Evolutionary conservation across 2,113 vertebrate species (phyloP).

Genomic region (Equus przewalskii): DNA sequence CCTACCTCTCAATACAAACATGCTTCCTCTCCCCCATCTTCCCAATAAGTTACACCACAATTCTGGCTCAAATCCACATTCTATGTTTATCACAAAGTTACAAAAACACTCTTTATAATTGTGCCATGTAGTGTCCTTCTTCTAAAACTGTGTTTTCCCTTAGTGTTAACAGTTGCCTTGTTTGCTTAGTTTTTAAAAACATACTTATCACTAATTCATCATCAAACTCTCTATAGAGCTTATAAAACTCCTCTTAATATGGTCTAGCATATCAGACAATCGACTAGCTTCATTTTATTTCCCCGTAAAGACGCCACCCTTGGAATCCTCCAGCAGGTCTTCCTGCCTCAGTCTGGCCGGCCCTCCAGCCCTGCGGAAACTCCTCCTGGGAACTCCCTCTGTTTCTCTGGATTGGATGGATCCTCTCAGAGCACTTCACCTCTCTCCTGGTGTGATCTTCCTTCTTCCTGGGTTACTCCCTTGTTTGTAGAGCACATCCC

Average conservation of each 20-base stretch:
- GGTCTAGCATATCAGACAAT: not conserved
- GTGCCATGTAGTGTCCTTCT: not conserved
- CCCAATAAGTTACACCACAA: not conserved
- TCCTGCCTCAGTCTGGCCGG: not conserved
- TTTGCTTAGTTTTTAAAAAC: not conserved
- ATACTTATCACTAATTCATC: not conserved
- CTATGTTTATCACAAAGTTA: not conserved
- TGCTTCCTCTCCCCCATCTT: not conserved
- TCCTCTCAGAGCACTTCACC: not conserved
- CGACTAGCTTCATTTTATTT: not conserved
- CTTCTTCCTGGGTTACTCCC: not conserved
- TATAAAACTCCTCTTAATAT: not conserved
- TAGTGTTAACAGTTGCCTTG: not conserved
- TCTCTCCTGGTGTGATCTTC: not conserved
- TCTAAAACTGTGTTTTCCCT: not conserved
- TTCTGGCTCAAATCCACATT: not conserved
- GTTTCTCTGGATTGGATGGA: not conserved
- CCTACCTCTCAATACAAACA: not conserved
- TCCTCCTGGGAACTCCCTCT: not conserved
- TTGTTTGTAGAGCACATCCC: not conserved
- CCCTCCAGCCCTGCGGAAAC: not conserved
- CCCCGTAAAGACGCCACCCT: not conserved
- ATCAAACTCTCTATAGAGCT: not conserved
- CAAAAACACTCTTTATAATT: not conserved
- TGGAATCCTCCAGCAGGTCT: not conserved